These are phyloP conservation scores for Ostrea denselamellosa DNA, from an alignment of 1,140 invertebrate genomes.

Conservation along the genomic window DNA sequence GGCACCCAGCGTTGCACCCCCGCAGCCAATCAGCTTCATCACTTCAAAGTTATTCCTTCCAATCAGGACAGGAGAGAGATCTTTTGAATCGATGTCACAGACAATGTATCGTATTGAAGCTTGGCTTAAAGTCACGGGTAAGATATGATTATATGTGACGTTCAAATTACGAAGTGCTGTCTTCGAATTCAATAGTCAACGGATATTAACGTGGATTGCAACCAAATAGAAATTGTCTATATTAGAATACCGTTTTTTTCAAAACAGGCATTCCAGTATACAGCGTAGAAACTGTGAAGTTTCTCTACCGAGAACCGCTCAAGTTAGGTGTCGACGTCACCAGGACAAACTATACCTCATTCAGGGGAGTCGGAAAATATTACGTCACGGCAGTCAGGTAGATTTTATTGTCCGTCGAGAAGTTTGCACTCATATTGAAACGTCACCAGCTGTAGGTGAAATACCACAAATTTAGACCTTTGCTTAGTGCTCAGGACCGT, in stretches of 20 bases:
- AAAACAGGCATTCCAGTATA: constrained; percentile 39
- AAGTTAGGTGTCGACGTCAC: constrained; percentile 6
- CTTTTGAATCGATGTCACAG: constrained; percentile 59
- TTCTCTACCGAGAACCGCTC: constrained; percentile 23
- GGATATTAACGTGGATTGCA: too few relatives aligned
- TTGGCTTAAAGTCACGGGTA: constrained; percentile 57
- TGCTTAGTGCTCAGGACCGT: too few relatives aligned
- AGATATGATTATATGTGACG: neutral
- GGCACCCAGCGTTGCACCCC: constrained; percentile 11
- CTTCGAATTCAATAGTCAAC: neutral
- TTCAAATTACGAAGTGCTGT: neutral
- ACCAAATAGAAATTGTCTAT: too few relatives aligned
- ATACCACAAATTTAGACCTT: too few relatives aligned
- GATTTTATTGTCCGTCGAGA: too few relatives aligned
- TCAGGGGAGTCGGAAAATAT: constrained; percentile 21
- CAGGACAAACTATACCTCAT: neutral
- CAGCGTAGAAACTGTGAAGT: constrained; percentile 41
- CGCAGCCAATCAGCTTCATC: constrained; percentile 44
- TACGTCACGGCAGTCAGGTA: constrained; percentile 47
- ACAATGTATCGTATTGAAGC: constrained; percentile 57
- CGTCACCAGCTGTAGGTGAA: too few relatives aligned
- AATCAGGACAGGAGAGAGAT: constrained; percentile 43
- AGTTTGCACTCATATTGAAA: too few relatives aligned
- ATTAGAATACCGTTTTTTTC: neutral
- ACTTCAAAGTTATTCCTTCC: constrained; percentile 56